These are phyloP conservation scores for Nymphalis io DNA, from an alignment of 1,140 invertebrate species.

Conservation along the genomic window DNA sequence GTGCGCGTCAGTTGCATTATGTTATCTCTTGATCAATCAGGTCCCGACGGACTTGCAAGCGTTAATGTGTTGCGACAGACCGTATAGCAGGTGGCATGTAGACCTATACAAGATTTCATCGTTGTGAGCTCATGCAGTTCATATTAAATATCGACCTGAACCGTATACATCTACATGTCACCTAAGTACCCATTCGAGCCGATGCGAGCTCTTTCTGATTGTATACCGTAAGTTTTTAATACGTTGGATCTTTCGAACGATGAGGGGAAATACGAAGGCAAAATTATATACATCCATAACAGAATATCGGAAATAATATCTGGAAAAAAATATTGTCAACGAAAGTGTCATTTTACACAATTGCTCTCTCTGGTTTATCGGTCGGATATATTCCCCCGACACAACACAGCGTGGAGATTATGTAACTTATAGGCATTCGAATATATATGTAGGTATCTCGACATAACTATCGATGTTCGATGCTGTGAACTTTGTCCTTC, in stretches of 20 bases:
- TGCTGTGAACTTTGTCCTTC: conserved; percentile 1
- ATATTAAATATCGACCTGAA: not conserved
- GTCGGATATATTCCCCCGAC: too few relatives aligned
- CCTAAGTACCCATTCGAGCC: not conserved
- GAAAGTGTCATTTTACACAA: not conserved
- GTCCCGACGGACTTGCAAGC: not conserved
- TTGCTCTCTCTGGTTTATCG: too few relatives aligned
- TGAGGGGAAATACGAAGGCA: conserved; percentile 11
- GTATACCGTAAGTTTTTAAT: not conserved
- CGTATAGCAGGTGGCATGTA: conserved; percentile 8
- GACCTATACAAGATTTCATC: not conserved
- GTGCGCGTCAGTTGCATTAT: conserved; percentile 3
- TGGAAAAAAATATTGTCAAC: not conserved
- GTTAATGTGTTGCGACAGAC: conserved; percentile 2
- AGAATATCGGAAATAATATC: not conserved
- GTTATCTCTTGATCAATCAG: conserved; percentile 15
- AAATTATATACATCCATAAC: too few relatives aligned
- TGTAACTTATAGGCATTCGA: conserved; percentile 17
- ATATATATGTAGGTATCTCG: not conserved
- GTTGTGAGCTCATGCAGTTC: not conserved
- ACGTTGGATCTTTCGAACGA: conserved; percentile 17
- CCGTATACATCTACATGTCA: conserved; percentile 10
- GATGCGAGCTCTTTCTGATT: conserved; percentile 11
- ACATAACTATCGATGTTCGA: too few relatives aligned
- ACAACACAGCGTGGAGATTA: not conserved